Evolutionary conservation across 30 jellyfish, hydroid and myxozoan genomes (phyloP).

Genomic region (Chironex yamaguchii): DNA sequence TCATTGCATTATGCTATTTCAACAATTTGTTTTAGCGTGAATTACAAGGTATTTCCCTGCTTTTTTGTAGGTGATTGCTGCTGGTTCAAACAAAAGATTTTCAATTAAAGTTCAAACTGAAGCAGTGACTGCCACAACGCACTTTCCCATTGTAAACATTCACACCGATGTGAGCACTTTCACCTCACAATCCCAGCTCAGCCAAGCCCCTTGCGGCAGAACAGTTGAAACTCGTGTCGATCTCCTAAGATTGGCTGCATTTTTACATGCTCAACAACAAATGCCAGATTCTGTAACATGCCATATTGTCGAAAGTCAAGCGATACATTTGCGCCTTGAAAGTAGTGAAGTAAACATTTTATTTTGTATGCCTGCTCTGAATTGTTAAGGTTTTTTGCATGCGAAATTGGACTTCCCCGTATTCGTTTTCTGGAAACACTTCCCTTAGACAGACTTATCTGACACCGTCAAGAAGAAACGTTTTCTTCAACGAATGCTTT

Average conservation of each 20-base stretch:
- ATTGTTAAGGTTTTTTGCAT: no score
- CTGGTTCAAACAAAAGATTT: slow-evolving; percentile 72
- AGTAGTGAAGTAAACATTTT: slow-evolving; percentile 69
- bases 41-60: no score
- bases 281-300: slow-evolving; percentile 62
- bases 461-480: no score
- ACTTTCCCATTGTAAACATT: slow-evolving; percentile 71
- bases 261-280: slow-evolving; percentile 86
- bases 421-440: no score
- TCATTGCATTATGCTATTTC: no score
- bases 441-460: no score
- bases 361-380: slow-evolving; percentile 72
- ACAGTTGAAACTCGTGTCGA: slow-evolving; percentile 88
- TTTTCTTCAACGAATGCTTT: no score
- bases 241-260: slow-evolving; percentile 72
- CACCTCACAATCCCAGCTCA: neutral
- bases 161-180: neutral
- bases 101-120: slow-evolving; percentile 81
- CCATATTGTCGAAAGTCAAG: slow-evolving; percentile 75
- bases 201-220: slow-evolving; percentile 22
- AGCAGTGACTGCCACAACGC: slow-evolving; percentile 87
- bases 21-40: no score
- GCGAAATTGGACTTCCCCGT: no score
- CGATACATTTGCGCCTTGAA: slow-evolving; percentile 71
- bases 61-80: slow-evolving; percentile 78